Base-by-base conservation (phyloP, 1,140 invertebrate species). In the Drosophila equinoxialis region DNA sequence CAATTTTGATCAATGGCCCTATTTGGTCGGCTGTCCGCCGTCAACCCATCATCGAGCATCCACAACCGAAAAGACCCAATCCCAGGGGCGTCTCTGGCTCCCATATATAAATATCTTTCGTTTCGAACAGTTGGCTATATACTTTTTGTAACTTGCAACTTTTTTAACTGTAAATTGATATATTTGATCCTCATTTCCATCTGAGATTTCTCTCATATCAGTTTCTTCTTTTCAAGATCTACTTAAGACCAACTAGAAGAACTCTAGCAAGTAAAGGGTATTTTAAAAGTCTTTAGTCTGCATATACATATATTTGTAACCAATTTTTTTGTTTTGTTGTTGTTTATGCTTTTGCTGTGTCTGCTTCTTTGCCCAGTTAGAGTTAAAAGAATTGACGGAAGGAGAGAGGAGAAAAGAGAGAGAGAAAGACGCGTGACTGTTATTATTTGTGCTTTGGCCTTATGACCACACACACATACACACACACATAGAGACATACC, bases 1-100 rank as follows among this genome's bases (percentile, higher is more conserved):
- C 89, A 90, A 73, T 90, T 90, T 90, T 90, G 85, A 90, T 90
- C 85, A 90, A 90, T 90, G 86, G 86, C 81, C 85, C 76, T 75
- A 86, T 84, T 85, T 84, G 64, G 71, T 55, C 41, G 65, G 77
- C 68, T 84, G 81, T 79, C 73, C 73, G 68, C 73, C 70, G 70
- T 77, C 61, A 66, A 68, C 20, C 67, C 58, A 48, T 7, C 13
- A n/a, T 8, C 35, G 8, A 11, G 35, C 39, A 72, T 39, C 26
- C 63, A 51, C n/a, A 45, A 57, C 61, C 33, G 23, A 42, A 42
- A 42, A 17, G 1, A 61, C 51, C 55, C 45, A 63, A 61, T 51
- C 60, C 71, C 55, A 67, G 20, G 68, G 72, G 33, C 57, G 33
- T 37, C 57, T 58, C 55, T 58, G 26, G 4, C 20, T 59, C 33